Conservation (phyloP, 2,113 vertebrate genomes). For the Aramus guarauna region DNA sequence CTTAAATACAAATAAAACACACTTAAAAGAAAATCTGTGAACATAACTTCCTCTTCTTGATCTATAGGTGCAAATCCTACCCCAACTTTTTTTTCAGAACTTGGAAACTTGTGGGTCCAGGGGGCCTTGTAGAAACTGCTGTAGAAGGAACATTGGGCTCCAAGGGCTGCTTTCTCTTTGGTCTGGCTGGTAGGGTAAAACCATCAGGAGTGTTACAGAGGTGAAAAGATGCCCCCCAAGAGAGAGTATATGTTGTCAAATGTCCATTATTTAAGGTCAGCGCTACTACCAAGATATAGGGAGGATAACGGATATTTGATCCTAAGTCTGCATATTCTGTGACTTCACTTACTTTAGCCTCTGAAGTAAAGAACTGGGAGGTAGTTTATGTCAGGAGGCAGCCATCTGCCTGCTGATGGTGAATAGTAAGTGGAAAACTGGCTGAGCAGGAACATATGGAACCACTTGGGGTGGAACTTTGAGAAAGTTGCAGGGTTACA, state of each 20-base stretch:
- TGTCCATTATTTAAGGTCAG: background rate
- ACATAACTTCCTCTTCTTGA: slow-evolving; percentile 13
- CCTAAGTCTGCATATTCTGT: background rate
- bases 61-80: slow-evolving; percentile 53
- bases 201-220: background rate
- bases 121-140: slow-evolving; percentile 42
- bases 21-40: slow-evolving; percentile 18
- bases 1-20: slow-evolving; percentile 41
- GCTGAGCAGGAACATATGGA: background rate
- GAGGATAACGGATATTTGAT: background rate
- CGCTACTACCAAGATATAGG: background rate
- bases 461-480: background rate
- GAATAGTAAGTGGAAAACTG: background rate
- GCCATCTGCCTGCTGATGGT: background rate
- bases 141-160: background rate
- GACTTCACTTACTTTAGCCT: background rate
- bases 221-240: background rate
- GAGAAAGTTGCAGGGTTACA: background rate
- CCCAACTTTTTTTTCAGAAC: background rate
- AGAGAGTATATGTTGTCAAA: background rate
- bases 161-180: slow-evolving; percentile 14
- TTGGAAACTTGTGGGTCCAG: slow-evolving; percentile 30
- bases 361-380: background rate
- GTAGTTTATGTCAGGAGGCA: background rate
- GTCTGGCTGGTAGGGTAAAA: background rate